These are phyloP conservation scores for Gambusia holbrooki DNA, from an alignment of 2,113 vertebrate genomes.

Conservation along the genomic window DNA sequence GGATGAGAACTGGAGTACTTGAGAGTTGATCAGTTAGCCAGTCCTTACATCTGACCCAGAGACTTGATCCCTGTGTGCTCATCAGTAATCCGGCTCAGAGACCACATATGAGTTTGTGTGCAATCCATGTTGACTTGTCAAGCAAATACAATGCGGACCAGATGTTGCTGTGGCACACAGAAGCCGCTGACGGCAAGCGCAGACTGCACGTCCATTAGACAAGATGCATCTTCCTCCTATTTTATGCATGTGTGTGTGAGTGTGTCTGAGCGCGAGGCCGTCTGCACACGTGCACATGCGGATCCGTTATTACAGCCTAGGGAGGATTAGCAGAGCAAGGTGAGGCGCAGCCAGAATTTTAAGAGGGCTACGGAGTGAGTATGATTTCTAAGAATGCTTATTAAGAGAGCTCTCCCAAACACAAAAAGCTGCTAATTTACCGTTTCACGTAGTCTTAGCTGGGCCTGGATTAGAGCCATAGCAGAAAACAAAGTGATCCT, in stretches of 20 bases:
- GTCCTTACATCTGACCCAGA: slow-evolving; percentile 7
- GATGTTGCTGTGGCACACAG: slow-evolving; percentile 48
- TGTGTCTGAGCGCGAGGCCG: background rate
- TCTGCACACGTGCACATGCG: slow-evolving; percentile 23
- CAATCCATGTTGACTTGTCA: slow-evolving; percentile 45
- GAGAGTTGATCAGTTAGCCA: background rate
- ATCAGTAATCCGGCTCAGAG: slow-evolving; percentile 23
- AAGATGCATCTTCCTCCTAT: slow-evolving; percentile 43
- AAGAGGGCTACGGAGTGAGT: slow-evolving; percentile 40
- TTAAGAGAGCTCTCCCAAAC: slow-evolving; percentile 39
- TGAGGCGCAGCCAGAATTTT: slow-evolving; percentile 63
- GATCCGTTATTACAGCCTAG: slow-evolving; percentile 58
- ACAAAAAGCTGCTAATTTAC: slow-evolving; percentile 40
- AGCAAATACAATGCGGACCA: slow-evolving; percentile 50
- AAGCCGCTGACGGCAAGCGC: slow-evolving; percentile 43
- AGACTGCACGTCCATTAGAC: slow-evolving; percentile 53
- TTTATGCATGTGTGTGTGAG: slow-evolving; percentile 12
- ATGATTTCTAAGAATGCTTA: slow-evolving; percentile 54
- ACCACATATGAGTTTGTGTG: slow-evolving; percentile 23
- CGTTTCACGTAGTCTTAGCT: slow-evolving; percentile 28
- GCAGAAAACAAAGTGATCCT: slow-evolving; percentile 6
- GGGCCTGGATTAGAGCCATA: slow-evolving; percentile 30
- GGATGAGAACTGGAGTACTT: background rate
- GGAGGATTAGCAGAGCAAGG: slow-evolving; percentile 67
- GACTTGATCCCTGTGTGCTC: slow-evolving; percentile 11